Base-by-base conservation (phyloP, 1,140 invertebrate genomes). In the Tachypleus tridentatus region DNA sequence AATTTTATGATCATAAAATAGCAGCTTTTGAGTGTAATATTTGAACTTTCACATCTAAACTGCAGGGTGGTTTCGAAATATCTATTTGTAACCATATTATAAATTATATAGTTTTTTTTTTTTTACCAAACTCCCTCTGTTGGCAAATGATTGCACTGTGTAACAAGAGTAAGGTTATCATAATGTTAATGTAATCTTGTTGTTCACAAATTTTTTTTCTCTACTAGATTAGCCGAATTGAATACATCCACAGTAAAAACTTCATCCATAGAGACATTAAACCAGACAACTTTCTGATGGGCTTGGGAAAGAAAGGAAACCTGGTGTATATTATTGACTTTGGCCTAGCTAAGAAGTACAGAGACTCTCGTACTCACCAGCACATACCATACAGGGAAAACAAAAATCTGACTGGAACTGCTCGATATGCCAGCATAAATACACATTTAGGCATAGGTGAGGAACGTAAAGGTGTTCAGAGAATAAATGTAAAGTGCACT, bases 211-310 rank as follows among this genome's bases (percentile, higher is more conserved):
- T 66, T 74, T 62, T 64, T 70, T 77, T 54, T 63, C 63, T 76
- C 80, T 29, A 29, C 60, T 78, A 89, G 86, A 95, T 98, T 76
- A 88, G 88, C 74, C 87, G 96, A 77, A 96, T 97, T 77, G 93
- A 98, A 78, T 97, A 91, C 76, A 96, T 98, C 75, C 96, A 99
- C 80, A 93, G 89, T 77, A 90, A 93, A 73, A 93, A 92, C 78
- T 98, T 98, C 76, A 98, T 98, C 73, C 96, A 98, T 81, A 87
- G 95, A 73, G 96, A 98, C 80, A 96, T 98, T 70, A 98, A 98
- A 79, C 95, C 94, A 62, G 97, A 99, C 78, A 99, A 99, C 81
- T 99, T 99, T 82, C 81, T 99, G 71, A 99, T 99, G 96, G 97
- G 97, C 60, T 83, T 98, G 61, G 96, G 95, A 70, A 97, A 97